Percentiles rank a stretch among this genome's conserved stretches.
Evolutionary conservation across 2,797 vertebrate genomes (phyloP).

Genomic region (Stomatorhinus walkeri): DNA sequence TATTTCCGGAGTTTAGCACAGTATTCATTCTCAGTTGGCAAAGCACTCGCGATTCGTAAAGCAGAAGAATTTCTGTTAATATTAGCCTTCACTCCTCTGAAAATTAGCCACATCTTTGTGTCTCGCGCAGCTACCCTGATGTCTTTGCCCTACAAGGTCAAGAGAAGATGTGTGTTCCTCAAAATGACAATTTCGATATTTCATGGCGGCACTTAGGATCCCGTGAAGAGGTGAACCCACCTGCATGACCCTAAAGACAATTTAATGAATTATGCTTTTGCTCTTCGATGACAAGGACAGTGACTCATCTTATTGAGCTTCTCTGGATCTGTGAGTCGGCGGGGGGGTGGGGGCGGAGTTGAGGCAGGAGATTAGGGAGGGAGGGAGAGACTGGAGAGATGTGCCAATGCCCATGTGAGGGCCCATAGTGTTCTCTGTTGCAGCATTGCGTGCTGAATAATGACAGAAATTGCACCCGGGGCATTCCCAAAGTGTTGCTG

Average conservation of each 20-base stretch:
- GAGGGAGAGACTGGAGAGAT: neutral
- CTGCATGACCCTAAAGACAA: neutral
- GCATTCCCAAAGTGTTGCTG: conserved; percentile 35
- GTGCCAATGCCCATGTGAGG: neutral
- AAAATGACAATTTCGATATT: conserved; percentile 16
- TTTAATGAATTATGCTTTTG: neutral
- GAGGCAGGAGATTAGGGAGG: neutral
- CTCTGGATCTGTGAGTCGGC: neutral
- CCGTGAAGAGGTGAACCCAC: neutral
- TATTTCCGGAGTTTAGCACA: neutral
- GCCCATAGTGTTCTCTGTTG: conserved; percentile 20
- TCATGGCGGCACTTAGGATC: neutral
- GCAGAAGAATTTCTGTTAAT: neutral
- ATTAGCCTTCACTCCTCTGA: neutral
- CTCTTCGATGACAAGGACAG: conserved; percentile 10
- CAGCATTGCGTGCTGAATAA: conserved; percentile 37
- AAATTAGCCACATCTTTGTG: neutral
- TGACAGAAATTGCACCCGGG: conserved; percentile 35
- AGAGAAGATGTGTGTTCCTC: neutral
- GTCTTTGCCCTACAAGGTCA: conserved; percentile 6
- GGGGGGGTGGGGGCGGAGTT: neutral
- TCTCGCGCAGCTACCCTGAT: neutral
- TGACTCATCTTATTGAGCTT: neutral
- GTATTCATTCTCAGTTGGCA: neutral
- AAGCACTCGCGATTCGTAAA: neutral